Base-by-base conservation (phyloP, 2,113 vertebrate species). In the Istiophorus platypterus region DNA sequence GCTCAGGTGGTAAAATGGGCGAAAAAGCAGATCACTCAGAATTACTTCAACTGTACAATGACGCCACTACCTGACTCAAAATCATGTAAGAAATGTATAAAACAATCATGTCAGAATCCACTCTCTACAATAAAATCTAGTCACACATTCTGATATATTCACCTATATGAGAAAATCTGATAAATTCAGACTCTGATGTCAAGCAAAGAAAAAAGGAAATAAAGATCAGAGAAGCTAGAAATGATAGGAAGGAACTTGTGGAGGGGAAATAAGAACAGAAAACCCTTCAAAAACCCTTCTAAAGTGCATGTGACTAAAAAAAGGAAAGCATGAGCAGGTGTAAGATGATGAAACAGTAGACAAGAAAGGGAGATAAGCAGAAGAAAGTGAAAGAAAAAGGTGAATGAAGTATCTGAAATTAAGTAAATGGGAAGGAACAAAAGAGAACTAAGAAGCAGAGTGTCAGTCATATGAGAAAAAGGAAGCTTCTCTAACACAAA, bases 11-110 rank as follows among this genome's bases (percentile, higher is more conserved):
- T 37, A 2, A 72, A 72, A 0, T 95, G 94, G 95, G 66, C 56
- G 1, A 95, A 91, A 78, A 78, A 89, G 4, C 87, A 81, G 64
- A 76, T 95, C 51, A 7, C 34, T 7, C 56, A 86, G 64, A 89
- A 87, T 20, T 2, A 85, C 58, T 91, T 84, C 65, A 91, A 42
- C 82, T 94, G 93, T 58, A 89, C 75, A 11, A 47, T 58, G 34
- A 82, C 1, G 20, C 66, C 73, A 41, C 8, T 51, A 18, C 7
- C 68, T 7, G 20, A 63, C 2, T 1, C 64, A 24, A 10, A 2
- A 37, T 47, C 69, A 69, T 37, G 88, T 91, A 85, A 73, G 86
- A 52, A 42, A 39, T 26, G 1, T 26, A 27, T 24, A 4, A 52
- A n/a, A 2, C 4, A 7, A 6, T 66, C 10, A 11, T 39, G 9